These are phyloP conservation scores for Halichoerus grypus DNA, from an alignment of 2,113 vertebrate species.

Conservation along the genomic window DNA sequence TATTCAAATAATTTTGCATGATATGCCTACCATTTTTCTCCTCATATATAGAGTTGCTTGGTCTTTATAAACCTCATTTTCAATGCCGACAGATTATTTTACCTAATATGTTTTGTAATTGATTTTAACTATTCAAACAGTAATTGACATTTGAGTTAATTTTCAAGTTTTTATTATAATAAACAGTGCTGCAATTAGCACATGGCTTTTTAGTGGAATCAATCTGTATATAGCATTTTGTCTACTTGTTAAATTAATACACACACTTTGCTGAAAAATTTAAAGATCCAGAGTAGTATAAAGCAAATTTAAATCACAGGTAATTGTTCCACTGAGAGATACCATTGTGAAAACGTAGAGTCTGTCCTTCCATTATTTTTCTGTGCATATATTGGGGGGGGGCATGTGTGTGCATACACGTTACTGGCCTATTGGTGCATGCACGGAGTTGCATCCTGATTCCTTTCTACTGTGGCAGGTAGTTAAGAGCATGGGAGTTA, in stretches of 20 bases:
- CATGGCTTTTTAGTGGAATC: not conserved
- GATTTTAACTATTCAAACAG: not conserved
- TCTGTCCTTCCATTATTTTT: not conserved
- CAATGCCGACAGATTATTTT: not conserved
- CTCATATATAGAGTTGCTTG: not conserved
- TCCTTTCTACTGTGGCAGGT: not conserved
- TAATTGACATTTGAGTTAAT: constrained; percentile 14
- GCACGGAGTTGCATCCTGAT: not conserved
- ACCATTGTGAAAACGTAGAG: not conserved
- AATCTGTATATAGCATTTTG: not conserved
- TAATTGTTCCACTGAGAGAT: not conserved
- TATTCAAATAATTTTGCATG: not conserved
- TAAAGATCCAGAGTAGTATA: not conserved
- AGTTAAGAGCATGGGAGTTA: not conserved
- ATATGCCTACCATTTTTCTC: not conserved
- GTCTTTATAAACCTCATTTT: constrained; percentile 16
- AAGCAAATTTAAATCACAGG: constrained; percentile 31
- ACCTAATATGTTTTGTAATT: constrained; percentile 14
- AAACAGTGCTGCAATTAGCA: not conserved
- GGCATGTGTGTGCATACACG: not conserved
- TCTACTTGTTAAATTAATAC: constrained; percentile 21
- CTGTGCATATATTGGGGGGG: not conserved
- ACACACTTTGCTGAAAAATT: not conserved
- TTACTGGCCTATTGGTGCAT: not conserved
- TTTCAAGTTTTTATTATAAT: constrained; percentile 42